A percentile compares a stretch with the other conserved stretches of the same genome.
Conservation (phyloP, 2,888 invertebrate species). For the Mesorhabditis sp. region DNA sequence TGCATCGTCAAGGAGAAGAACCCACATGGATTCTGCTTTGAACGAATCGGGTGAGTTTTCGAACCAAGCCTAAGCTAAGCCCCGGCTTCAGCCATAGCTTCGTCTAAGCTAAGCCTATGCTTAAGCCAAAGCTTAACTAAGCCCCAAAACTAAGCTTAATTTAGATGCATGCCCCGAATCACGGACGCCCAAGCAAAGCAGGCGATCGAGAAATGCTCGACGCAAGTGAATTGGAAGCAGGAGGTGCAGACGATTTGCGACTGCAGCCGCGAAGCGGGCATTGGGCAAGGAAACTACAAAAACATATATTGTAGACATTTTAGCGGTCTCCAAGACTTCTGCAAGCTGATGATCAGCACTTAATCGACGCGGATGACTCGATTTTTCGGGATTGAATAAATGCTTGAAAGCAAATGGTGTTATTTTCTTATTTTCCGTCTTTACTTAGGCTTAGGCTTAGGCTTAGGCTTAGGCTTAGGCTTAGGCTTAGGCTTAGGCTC, state of each 20-base stretch:
- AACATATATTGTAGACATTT: no score
- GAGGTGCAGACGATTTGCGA: constrained; percentile 47
- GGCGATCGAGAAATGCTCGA: constrained; percentile 41
- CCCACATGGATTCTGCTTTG: constrained; percentile 47
- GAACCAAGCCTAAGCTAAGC: background rate
- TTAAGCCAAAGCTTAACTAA: background rate
- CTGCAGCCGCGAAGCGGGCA: constrained; percentile 47
- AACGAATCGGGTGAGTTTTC: constrained; percentile 30
- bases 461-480: no score
- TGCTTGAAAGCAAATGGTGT: no score
- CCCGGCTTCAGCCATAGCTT: background rate
- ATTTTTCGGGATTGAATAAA: no score
- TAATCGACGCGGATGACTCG: no score
- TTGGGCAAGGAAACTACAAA: constrained; percentile 30
- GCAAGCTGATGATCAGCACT: no score
- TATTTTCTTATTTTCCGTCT: no score
- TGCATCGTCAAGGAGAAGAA: constrained; percentile 39
- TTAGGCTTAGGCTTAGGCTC: no score
- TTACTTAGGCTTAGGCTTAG: no score
- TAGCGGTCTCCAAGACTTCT: no score
- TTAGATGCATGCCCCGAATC: constrained; percentile 45
- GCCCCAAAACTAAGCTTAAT: background rate
- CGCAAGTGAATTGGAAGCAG: constrained; percentile 40
- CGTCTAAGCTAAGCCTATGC: background rate
- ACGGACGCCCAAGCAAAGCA: constrained; percentile 33